Evolutionary conservation across 1,140 invertebrate species (phyloP), one percentile per base, ranked within the genome.

Genomic region (Platyura marginata): DNA sequence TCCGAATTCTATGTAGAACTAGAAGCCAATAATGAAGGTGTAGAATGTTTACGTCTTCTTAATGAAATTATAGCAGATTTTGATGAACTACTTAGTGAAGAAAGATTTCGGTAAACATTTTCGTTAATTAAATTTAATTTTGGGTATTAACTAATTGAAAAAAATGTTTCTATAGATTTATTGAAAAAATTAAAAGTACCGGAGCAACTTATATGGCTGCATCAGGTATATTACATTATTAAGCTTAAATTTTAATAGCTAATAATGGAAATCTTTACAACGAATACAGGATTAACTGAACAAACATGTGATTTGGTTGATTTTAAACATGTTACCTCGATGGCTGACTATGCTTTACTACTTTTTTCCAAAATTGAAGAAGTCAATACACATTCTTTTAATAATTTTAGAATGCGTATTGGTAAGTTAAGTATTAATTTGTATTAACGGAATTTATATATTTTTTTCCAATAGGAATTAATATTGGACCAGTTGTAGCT

Each of bases 51-150:
- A 21, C 67, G 91, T 35, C 72, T 96, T 1, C 71, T 96, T 3
- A 97, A 97, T 64, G 92, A 97, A 70, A 96, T 96, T 51, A 93
- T 95, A 42, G 91, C 89, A 1, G 91, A 95, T 65, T 95, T 95
- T 59, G 92, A 97, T 61, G 84, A 93, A 60, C 65, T 93, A 40
- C 69, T 93, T 0, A 76, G 80, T 4, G 86, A 92, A 55, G 79
- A 84, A 9, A 71, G 74, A 48, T 96, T 92, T 65, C 77, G 71
- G 49, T 61, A 46, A 55, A 55, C 3, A 4, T 37, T 37, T 37
- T 37, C 2, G 16, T 18, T 3, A 37, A 9, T 3, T 5, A 15
- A 10, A 35, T 35, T 19, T 37, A 16, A 13, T 16, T 18, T 37
- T 37, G 3, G 20, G 20, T 18, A 19, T n/a, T n/a, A n/a, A n/a